A percentile compares a stretch with the other conserved stretches of the same genome.
These are phyloP conservation scores for Nasonia giraulti DNA, from an alignment of 1,140 invertebrate genomes.

Conservation along the genomic window DNA sequence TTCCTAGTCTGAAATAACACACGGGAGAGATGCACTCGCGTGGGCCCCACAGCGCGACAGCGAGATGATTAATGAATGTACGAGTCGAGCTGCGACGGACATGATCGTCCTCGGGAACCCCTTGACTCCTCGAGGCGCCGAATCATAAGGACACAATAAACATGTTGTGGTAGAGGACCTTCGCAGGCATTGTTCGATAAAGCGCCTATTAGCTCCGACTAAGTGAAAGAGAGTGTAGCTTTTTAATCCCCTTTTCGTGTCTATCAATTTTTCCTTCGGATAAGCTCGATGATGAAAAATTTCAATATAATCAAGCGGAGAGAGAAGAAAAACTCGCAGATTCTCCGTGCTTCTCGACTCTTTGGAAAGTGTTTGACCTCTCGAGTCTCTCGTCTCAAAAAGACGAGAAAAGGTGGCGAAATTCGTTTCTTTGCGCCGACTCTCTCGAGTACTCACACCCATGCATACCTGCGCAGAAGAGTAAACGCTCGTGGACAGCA, in stretches of 20 bases:
- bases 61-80: neutral
- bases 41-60: neutral
- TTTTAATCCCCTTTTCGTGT: too few relatives aligned
- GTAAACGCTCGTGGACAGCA: neutral
- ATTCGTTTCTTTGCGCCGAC: conserved; percentile 12
- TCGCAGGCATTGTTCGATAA: too few relatives aligned
- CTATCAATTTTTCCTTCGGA: too few relatives aligned
- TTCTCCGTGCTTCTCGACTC: too few relatives aligned
- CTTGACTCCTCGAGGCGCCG: neutral
- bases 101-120: too few relatives aligned
- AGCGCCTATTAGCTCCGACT: too few relatives aligned
- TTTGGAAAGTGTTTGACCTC: neutral
- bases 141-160: neutral
- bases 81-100: too few relatives aligned
- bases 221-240: too few relatives aligned
- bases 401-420: neutral
- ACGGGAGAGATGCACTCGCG: too few relatives aligned
- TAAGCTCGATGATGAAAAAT: too few relatives aligned
- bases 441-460: neutral
- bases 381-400: neutral
- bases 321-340: too few relatives aligned
- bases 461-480: neutral
- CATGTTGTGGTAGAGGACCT: neutral
- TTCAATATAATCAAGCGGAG: too few relatives aligned
- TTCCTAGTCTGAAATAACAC: neutral